Percentiles rank a stretch among this genome's conserved stretches.
Evolutionary conservation across 92 coral and sea anemone species (phyloP).

Genomic region (Blastomussa wellsi): DNA sequence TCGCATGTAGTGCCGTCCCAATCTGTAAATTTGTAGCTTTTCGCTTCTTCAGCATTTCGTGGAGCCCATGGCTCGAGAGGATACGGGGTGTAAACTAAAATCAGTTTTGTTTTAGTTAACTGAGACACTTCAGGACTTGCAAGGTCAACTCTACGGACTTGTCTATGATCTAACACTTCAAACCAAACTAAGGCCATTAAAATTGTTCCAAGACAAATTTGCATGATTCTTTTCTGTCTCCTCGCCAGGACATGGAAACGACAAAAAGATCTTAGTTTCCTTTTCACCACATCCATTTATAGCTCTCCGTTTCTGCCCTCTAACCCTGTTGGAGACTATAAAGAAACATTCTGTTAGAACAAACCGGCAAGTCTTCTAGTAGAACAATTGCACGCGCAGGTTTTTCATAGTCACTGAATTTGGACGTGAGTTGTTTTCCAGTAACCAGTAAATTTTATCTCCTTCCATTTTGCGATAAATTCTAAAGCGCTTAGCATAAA

Average conservation of each 20-base stretch:
- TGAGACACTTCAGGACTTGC: not conserved
- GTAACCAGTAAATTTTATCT: too few relatives aligned
- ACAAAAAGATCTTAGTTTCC: not conserved
- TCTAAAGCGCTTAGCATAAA: too few relatives aligned
- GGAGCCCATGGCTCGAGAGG: not conserved
- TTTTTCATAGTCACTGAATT: too few relatives aligned
- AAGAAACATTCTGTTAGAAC: too few relatives aligned
- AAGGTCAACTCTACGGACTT: not conserved
- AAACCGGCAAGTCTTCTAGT: too few relatives aligned
- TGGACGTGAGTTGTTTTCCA: too few relatives aligned
- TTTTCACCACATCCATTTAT: not conserved
- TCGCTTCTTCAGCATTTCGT: not conserved
- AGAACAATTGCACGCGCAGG: too few relatives aligned
- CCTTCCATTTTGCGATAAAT: too few relatives aligned
- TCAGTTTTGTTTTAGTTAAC: not conserved
- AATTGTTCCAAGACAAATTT: not conserved
- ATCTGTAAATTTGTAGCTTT: slow-evolving; percentile 16
- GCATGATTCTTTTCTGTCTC: not conserved
- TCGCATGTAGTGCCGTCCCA: slow-evolving; percentile 29
- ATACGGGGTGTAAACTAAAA: not conserved
- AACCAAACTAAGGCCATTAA: not conserved
- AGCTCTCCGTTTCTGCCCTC: not conserved
- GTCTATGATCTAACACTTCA: not conserved
- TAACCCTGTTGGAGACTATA: not conserved
- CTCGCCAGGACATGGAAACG: not conserved